These are phyloP conservation scores for Drosophila suboccidentalis DNA, from an alignment of 2,888 invertebrate genomes.

Conservation along the genomic window DNA sequence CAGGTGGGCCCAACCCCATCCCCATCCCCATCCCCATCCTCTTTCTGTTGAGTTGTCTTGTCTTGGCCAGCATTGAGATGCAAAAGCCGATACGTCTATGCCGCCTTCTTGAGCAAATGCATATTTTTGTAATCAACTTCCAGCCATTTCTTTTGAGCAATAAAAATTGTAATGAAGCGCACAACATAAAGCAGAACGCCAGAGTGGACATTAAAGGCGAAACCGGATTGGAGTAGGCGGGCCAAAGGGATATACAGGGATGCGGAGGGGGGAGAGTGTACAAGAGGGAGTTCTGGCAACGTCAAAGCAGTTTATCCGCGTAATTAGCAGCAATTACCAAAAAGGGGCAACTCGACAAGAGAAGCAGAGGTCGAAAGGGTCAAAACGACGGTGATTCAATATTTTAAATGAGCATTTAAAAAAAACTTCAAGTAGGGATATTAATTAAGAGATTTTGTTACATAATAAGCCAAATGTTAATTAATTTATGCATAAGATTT, in stretches of 20 bases:
- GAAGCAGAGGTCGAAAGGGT: slow-evolving; percentile 16
- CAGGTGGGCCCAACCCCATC: slow-evolving; percentile 38
- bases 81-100: slow-evolving; percentile 26
- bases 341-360: slow-evolving; percentile 9
- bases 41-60: slow-evolving; percentile 7
- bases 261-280: neutral
- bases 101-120: slow-evolving; percentile 22
- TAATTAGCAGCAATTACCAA: slow-evolving; percentile 75
- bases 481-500: neutral
- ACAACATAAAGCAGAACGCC: slow-evolving; percentile 67
- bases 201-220: slow-evolving; percentile 55
- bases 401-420: slow-evolving; percentile 23
- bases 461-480: neutral
- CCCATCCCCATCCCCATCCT: slow-evolving; percentile 6
- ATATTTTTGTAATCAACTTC: slow-evolving; percentile 60
- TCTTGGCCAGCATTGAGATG: slow-evolving; percentile 33
- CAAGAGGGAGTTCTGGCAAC: slow-evolving; percentile 1
- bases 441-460: neutral
- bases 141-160: slow-evolving; percentile 62
- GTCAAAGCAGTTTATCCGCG: slow-evolving; percentile 73
- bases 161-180: slow-evolving; percentile 77
- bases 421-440: neutral
- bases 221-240: slow-evolving; percentile 31
- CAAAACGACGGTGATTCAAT: slow-evolving; percentile 39
- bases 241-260: neutral